A percentile compares a stretch with the other conserved stretches of the same genome.
These are phyloP conservation scores for Pangasius mekongensis DNA, from an alignment of 2,797 vertebrate species.

Conservation along the genomic window DNA sequence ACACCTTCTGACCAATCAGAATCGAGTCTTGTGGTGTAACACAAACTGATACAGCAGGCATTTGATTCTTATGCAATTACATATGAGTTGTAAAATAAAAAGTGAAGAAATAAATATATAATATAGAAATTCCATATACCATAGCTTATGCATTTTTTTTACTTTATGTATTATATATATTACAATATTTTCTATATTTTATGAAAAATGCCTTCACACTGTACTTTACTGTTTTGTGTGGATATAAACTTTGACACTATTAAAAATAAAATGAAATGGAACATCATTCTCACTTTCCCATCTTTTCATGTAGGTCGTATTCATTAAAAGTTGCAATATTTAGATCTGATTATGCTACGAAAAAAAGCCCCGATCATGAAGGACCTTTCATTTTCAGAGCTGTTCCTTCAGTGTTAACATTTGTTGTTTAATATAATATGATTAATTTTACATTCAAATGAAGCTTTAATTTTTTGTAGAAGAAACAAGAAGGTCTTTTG, in stretches of 20 bases:
- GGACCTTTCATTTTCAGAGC: background rate
- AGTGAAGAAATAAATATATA: background rate
- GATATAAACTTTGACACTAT: constrained; percentile 1
- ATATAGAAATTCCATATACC: background rate
- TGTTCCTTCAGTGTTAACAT: background rate
- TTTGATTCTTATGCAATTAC: background rate
- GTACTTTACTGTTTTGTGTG: background rate
- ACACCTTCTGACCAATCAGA: background rate
- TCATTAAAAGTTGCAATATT: constrained; percentile 37
- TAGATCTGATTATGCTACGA: constrained; percentile 25
- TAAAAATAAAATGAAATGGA: constrained; percentile 39
- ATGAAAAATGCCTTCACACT: background rate
- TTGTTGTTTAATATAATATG: constrained; percentile 10
- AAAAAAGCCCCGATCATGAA: background rate
- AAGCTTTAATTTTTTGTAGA: constrained; percentile 6
- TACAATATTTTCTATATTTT: background rate
- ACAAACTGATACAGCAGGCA: background rate
- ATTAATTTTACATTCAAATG: constrained; percentile 52
- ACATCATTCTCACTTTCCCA: constrained; percentile 4
- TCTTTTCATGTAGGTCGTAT: constrained; percentile 24
- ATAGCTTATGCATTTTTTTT: background rate
- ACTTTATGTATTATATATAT: background rate
- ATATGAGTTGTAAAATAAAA: background rate
- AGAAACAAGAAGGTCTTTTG: constrained; percentile 30
- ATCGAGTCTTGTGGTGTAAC: background rate